phyloP scores from a whole-genome alignment of 2,797 vertebrate species.

The Gambelia wislizenii region DNA sequence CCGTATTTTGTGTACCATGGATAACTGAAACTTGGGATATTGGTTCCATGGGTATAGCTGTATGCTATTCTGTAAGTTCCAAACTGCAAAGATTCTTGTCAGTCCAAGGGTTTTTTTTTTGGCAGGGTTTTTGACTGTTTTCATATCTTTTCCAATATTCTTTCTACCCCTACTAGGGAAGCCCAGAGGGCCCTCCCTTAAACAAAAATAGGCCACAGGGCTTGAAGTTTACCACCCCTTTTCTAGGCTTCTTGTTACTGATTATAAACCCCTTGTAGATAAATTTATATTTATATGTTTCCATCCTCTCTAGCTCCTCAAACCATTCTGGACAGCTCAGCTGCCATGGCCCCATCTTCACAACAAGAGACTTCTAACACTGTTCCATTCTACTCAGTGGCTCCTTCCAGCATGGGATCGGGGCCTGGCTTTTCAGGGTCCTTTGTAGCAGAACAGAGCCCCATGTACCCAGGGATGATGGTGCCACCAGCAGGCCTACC shows the following conservation, averaged over 20 bases:
- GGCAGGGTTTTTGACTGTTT: too few species aligned
- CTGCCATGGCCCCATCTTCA: slow-evolving; percentile 59
- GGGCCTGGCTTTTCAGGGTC: slow-evolving; percentile 70
- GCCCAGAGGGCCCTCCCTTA: too few species aligned
- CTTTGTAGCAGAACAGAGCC: slow-evolving; percentile 57
- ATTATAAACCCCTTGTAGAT: not conserved
- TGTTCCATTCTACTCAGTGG: slow-evolving; percentile 83
- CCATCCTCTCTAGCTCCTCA: slow-evolving; percentile 80
- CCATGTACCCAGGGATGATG: slow-evolving; percentile 71
- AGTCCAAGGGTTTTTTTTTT: too few species aligned
- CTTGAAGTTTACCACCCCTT: not conserved
- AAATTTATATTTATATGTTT: not conserved
- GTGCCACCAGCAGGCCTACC: slow-evolving; percentile 74
- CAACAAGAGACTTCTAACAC: slow-evolving; percentile 57
- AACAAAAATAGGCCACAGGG: too few species aligned
- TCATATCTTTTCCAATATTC: too few species aligned
- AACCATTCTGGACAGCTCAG: slow-evolving; percentile 82
- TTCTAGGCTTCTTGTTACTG: not conserved
- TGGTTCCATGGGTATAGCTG: too few species aligned
- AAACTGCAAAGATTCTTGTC: too few species aligned
- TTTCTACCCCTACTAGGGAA: too few species aligned
- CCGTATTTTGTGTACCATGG: too few species aligned
- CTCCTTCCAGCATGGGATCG: slow-evolving; percentile 68
- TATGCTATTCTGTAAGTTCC: too few species aligned
- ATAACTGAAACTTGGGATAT: too few species aligned